Percentiles rank a stretch among this genome's conserved stretches.
Conservation (phyloP, 1,140 invertebrate species). For the Drosophila miranda region DNA sequence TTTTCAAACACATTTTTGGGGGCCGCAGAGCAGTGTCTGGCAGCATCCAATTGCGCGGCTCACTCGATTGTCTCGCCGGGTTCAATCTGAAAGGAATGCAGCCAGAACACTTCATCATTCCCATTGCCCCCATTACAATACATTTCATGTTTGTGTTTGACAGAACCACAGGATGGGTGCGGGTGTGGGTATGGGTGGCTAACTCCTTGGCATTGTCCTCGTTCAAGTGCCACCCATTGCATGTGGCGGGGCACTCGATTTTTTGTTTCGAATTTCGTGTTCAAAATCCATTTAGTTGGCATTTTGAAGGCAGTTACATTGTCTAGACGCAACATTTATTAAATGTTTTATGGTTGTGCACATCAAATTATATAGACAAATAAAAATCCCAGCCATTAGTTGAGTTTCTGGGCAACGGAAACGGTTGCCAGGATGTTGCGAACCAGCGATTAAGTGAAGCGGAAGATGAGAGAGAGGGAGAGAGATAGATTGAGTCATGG, state of each 20-base stretch:
- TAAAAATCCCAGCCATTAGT: constrained; percentile 66
- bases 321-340: constrained; percentile 81
- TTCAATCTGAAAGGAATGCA: constrained; percentile 68
- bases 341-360: constrained; percentile 75
- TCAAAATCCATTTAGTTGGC: constrained; percentile 80
- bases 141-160: constrained; percentile 55
- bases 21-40: not conserved
- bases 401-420: constrained; percentile 38
- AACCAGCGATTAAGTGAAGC: too few species aligned
- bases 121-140: constrained; percentile 6
- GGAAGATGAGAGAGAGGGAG: not conserved
- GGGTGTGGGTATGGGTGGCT: constrained; percentile 6
- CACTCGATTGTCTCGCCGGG: constrained; percentile 51
- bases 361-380: constrained; percentile 79
- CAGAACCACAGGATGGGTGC: constrained; percentile 18
- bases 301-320: constrained; percentile 80
- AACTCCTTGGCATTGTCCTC: constrained; percentile 66
- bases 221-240: constrained; percentile 47
- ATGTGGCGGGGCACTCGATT: constrained; percentile 9
- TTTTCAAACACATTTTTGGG: constrained; percentile 63
- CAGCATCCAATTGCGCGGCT: constrained; percentile 40
- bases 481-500: constrained; percentile 55
- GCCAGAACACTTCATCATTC: constrained; percentile 69
- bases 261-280: constrained; percentile 67
- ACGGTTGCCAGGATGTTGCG: constrained; percentile 38